Base-by-base conservation (phyloP, 2,888 invertebrate species). In the Eupithecia subfuscata region DNA sequence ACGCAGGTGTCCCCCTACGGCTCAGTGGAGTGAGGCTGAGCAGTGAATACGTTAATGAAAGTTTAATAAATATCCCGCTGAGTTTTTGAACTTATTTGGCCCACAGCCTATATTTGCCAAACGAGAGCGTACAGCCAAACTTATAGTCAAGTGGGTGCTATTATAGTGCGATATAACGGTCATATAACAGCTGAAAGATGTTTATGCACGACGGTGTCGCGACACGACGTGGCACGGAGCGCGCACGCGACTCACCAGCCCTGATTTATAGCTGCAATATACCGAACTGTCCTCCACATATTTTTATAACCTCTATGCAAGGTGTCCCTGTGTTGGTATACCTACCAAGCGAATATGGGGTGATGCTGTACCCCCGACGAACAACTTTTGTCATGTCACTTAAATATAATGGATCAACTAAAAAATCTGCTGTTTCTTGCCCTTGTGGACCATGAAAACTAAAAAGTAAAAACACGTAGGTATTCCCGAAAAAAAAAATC, bases 241-340 rank as follows among this genome's bases (percentile, higher is more conserved):
- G 84, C 86, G 84, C 83, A 83, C 88, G 85, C 88, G 85, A 80
- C 82, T 80, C 85, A 82, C 85, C 84, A 82, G 45, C 87, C 75
- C 90, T 94, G 94, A 95, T 94, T 94, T 95, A 95, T 94, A 92
- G 89, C 90, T 82, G 90, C 91, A 94, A 94, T 95, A 94, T 93
- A 93, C 90, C 88, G 91, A 91, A 64, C 91, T 92, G 91, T 91
- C 94, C 92, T 90, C 90, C 86, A 91, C 90, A 91, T 92, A 93
- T 92, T 94, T 93, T 92, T 91, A 93, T 93, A 93, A 91, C 91
- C 88, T 88, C 85, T 88, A 88, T 90, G 89, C 84, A 83, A 85
- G 85, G 22, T 14, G 18, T 67, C 12, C 84, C n/a, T n/a, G n/a
- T n/a, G n/a, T n/a, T n/a, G n/a, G n/a, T n/a, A n/a, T n/a, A n/a